Evolutionary conservation across 2,888 invertebrate genomes (phyloP).

Genomic region (Spilarctia lutea): DNA sequence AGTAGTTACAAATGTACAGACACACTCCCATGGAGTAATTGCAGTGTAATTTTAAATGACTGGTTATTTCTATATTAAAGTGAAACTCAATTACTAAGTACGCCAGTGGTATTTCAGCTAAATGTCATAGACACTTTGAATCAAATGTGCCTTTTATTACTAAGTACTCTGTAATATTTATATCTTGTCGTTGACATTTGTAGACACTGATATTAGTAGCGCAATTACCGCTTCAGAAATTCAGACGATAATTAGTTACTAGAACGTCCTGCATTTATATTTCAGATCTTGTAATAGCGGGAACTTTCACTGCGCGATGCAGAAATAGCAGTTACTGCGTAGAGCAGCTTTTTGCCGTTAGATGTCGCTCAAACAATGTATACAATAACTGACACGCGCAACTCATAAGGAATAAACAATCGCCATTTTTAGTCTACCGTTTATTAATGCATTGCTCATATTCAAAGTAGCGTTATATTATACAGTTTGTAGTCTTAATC

Average conservation of each 20-base stretch:
- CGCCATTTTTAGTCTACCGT: no score
- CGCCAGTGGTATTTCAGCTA: conserved; percentile 7
- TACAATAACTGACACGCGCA: neutral
- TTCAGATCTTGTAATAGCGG: neutral
- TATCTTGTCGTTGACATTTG: neutral
- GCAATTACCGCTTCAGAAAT: neutral
- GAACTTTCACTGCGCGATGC: neutral
- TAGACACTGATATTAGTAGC: neutral
- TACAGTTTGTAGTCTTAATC: no score
- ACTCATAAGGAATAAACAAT: no score
- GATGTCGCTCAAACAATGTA: neutral
- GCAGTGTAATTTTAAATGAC: neutral
- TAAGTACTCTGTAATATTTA: neutral
- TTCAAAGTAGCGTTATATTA: no score
- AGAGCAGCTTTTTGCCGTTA: neutral
- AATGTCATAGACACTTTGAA: conserved; percentile 2
- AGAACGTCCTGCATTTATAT: neutral
- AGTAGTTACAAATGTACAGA: neutral
- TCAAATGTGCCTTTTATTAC: neutral
- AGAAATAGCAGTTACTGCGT: neutral
- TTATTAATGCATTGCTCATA: no score
- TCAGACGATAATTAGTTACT: neutral
- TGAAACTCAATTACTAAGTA: conserved; percentile 3
- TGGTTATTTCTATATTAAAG: conserved; percentile 5
- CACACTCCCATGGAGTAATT: neutral